phyloP scores from a whole-genome alignment of 1,140 invertebrate genomes.

The Psilanteris sp. region DNA sequence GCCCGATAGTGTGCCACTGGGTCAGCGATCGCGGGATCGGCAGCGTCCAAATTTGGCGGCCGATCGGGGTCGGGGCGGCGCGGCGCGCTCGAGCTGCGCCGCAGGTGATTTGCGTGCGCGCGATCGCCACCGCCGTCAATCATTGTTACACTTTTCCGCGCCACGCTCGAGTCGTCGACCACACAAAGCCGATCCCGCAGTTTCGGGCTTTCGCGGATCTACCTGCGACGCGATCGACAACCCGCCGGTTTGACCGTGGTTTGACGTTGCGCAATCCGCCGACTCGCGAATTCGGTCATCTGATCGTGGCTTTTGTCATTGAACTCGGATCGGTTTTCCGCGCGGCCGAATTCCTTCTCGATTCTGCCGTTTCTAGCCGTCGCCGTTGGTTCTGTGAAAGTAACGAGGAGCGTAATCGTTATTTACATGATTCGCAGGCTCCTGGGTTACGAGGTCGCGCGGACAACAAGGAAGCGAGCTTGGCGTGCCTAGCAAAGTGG shows the following conservation, averaged over 20 bases:
- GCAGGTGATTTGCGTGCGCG: slow-evolving; percentile 50
- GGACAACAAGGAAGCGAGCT: slow-evolving; percentile 61
- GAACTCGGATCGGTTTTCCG: too few relatives aligned
- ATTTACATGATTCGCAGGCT: slow-evolving; percentile 55
- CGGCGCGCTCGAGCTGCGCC: slow-evolving; percentile 21
- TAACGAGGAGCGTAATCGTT: slow-evolving; percentile 42
- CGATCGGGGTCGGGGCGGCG: slow-evolving; percentile 49
- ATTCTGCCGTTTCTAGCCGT: too few relatives aligned
- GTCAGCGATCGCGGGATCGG: too few relatives aligned
- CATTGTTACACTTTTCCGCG: slow-evolving; percentile 47
- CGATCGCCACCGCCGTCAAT: slow-evolving; percentile 15
- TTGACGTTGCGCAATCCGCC: too few relatives aligned
- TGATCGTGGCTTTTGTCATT: too few relatives aligned
- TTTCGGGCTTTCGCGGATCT: too few relatives aligned
- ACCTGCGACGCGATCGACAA: too few relatives aligned
- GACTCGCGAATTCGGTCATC: too few relatives aligned
- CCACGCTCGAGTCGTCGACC: slow-evolving; percentile 7
- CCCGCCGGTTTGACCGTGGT: too few relatives aligned
- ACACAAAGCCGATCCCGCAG: slow-evolving; percentile 5
- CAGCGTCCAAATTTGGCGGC: slow-evolving; percentile 70
- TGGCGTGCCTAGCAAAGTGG: slow-evolving; percentile 34
- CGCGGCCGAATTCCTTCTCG: too few relatives aligned
- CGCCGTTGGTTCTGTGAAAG: too few relatives aligned
- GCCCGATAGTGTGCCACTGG: too few relatives aligned
- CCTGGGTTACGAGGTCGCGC: slow-evolving; percentile 60